A percentile compares a stretch with the other conserved stretches of the same genome.
These are phyloP conservation scores for Chrysolina americana DNA, from an alignment of 2,888 invertebrate species.

Conservation along the genomic window DNA sequence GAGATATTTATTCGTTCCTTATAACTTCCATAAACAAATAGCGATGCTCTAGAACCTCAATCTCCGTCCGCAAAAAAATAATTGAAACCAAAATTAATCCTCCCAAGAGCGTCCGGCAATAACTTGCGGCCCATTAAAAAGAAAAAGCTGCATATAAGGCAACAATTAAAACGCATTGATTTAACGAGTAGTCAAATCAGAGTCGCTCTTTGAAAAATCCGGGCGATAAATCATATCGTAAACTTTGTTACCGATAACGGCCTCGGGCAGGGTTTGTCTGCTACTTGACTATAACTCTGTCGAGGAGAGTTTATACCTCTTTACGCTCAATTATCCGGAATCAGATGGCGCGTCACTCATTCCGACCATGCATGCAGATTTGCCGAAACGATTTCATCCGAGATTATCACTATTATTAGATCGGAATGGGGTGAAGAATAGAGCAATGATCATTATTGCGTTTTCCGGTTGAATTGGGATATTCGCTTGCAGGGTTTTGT, in stretches of 20 bases:
- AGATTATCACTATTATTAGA: background rate
- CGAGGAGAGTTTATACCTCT: conserved; percentile 59
- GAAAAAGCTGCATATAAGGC: background rate
- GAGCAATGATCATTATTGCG: background rate
- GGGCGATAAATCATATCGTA: conserved; percentile 55
- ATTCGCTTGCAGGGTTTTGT: no score
- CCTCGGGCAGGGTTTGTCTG: conserved; percentile 59
- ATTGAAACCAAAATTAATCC: background rate
- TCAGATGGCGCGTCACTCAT: conserved; percentile 60
- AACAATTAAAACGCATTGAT: conserved; percentile 38
- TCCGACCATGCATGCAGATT: conserved; percentile 50
- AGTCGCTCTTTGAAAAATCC: conserved; percentile 53
- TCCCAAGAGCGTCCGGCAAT: conserved; percentile 1
- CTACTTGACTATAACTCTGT: conserved; percentile 59
- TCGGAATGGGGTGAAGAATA: background rate
- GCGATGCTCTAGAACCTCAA: background rate
- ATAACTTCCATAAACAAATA: no score
- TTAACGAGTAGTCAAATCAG: conserved; percentile 52
- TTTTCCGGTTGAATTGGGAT: background rate
- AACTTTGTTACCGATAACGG: conserved; percentile 56
- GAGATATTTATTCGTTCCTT: no score
- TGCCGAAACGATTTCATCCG: conserved; percentile 9
- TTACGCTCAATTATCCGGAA: conserved; percentile 62
- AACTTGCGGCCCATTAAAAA: conserved; percentile 30
- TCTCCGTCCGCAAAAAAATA: background rate